A percentile compares a stretch with the other conserved stretches of the same genome.
Conservation (phyloP, 2,797 vertebrate species). For the Lagocephalus sceleratus region DNA sequence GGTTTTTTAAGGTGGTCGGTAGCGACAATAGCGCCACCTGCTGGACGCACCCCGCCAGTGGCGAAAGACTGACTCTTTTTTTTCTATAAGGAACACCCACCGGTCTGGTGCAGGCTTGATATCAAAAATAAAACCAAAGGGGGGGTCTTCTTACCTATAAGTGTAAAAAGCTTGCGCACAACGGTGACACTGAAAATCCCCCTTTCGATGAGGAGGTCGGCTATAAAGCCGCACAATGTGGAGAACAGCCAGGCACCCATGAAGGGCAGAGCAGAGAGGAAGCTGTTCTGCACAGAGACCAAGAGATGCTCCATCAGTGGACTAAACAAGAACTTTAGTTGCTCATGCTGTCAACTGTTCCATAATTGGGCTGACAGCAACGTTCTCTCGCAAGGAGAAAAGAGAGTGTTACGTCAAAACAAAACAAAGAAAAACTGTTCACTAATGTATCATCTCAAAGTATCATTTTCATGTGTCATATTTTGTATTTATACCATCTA, state of each 20-base stretch:
- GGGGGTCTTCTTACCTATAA: conserved; percentile 63
- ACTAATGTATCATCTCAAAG: too few species aligned
- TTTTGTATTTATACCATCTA: too few species aligned
- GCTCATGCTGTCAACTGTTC: too few species aligned
- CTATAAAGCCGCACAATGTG: conserved; percentile 68
- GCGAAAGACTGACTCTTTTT: too few species aligned
- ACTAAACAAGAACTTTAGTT: too few species aligned
- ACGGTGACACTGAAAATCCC: conserved; percentile 72
- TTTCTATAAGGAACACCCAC: background rate
- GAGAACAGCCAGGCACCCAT: conserved; percentile 70
- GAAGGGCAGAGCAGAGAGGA: conserved; percentile 85
- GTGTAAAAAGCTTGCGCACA: conserved; percentile 82
- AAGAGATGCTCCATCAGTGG: background rate
- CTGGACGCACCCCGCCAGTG: too few species aligned
- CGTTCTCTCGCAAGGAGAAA: background rate
- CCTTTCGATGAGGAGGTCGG: conserved; percentile 79
- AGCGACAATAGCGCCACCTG: too few species aligned
- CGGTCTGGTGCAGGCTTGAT: background rate
- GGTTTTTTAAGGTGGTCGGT: too few species aligned
- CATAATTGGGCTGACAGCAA: too few species aligned
- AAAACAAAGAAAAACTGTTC: background rate
- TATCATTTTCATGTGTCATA: background rate
- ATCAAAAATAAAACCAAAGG: background rate
- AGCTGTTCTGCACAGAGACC: conserved; percentile 73
- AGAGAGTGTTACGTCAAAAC: background rate